A percentile compares a stretch with the other conserved stretches of the same genome.
phyloP scores from a whole-genome alignment of 2,113 vertebrate species.

The Platysteira castanea region DNA sequence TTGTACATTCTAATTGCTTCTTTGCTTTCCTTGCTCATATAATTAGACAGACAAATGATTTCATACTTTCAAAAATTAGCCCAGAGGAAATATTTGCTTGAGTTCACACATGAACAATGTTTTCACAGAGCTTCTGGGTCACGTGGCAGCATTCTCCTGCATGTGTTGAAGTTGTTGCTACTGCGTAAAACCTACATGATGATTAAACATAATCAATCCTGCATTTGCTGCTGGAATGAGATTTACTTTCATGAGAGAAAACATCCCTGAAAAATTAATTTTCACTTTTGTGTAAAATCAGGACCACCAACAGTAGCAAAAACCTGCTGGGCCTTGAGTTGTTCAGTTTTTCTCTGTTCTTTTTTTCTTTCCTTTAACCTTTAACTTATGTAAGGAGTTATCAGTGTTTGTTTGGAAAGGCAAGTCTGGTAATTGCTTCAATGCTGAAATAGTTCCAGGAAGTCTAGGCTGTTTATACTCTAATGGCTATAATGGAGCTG shows the following conservation, averaged over 20 bases:
- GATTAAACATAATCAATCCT: neutral
- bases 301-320: neutral
- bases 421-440: neutral
- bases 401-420: neutral
- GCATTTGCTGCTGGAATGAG: neutral
- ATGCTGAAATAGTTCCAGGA: neutral
- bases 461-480: neutral
- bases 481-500: neutral
- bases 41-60: constrained; percentile 10
- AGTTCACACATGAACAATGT: neutral
- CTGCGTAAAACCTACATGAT: neutral
- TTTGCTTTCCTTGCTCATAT: neutral
- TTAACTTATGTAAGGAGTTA: neutral
- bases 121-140: neutral
- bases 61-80: neutral
- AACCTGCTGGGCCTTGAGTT: neutral
- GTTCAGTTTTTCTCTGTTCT: neutral
- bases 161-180: neutral
- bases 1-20: neutral
- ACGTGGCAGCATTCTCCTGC: neutral
- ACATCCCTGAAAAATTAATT: neutral
- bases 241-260: neutral
- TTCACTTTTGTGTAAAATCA: neutral
- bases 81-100: neutral
- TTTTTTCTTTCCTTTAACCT: neutral